Conservation (phyloP, 1,140 invertebrate genomes). For the Argopecten irradians region DNA sequence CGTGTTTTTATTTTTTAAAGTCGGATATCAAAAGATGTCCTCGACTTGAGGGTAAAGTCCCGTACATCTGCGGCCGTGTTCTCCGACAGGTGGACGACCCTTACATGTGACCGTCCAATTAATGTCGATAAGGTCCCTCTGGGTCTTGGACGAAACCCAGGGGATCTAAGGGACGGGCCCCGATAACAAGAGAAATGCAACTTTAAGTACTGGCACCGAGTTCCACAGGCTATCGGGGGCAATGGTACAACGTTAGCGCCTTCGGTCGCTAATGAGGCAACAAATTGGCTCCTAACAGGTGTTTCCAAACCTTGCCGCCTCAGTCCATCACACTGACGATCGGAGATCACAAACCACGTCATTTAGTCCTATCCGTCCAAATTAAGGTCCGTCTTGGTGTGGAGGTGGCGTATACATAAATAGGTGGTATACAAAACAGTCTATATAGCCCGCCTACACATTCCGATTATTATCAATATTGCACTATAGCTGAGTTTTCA, state of each 20-base stretch:
- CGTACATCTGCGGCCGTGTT: not conserved
- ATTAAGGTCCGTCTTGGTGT: not conserved
- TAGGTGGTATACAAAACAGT: too few relatives aligned
- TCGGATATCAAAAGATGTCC: not conserved
- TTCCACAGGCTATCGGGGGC: not conserved
- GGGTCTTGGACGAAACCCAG: constrained; percentile 11
- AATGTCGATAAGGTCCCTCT: not conserved
- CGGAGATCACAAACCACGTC: not conserved
- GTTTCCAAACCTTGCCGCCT: not conserved
- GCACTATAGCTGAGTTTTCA: too few relatives aligned
- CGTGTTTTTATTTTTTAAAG: not conserved
- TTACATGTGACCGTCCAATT: not conserved
- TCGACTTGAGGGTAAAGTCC: not conserved
- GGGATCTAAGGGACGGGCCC: constrained; percentile 19
- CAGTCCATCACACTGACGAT: not conserved
- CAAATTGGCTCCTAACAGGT: constrained; percentile 3
- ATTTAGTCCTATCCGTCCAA: not conserved
- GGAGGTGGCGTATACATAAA: not conserved
- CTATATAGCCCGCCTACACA: too few relatives aligned
- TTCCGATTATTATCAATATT: too few relatives aligned
- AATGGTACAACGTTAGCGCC: constrained; percentile 5
- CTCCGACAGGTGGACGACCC: constrained; percentile 1
- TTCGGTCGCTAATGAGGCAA: constrained; percentile 20
- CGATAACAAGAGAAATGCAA: not conserved
- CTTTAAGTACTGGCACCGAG: constrained; percentile 1